These are phyloP conservation scores for Lochmaea crataegi DNA, from an alignment of 2,888 invertebrate genomes.

Conservation along the genomic window DNA sequence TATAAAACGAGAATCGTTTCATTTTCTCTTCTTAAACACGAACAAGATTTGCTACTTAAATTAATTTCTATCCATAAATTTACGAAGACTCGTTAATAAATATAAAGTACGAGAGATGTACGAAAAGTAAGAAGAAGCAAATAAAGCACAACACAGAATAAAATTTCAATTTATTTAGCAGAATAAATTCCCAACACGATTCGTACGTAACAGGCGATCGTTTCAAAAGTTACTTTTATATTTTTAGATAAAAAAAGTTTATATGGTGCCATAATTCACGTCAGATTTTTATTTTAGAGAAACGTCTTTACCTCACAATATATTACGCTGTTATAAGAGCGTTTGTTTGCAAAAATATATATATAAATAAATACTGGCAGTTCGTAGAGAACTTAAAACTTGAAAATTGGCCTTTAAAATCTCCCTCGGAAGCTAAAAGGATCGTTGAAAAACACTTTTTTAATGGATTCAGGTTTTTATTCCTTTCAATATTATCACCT, in stretches of 20 bases:
- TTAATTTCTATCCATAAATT: too few species aligned
- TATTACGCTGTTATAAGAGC: background rate
- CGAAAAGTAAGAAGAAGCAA: too few species aligned
- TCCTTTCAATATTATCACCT: background rate
- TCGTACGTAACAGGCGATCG: background rate
- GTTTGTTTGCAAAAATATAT: background rate
- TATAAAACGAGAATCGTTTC: background rate
- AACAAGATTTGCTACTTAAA: too few species aligned
- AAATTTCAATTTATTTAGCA: too few species aligned
- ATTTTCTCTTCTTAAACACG: background rate
- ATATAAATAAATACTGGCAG: background rate
- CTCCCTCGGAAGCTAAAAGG: background rate
- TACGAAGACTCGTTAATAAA: too few species aligned
- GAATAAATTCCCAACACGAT: background rate
- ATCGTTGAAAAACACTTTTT: background rate
- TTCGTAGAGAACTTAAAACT: background rate
- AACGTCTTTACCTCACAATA: background rate
- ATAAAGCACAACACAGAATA: too few species aligned
- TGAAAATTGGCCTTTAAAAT: background rate
- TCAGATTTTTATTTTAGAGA: background rate
- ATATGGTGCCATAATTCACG: background rate
- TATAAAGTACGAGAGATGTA: too few species aligned
- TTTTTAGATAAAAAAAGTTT: slow-evolving; percentile 9
- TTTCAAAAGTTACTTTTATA: background rate
- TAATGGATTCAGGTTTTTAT: background rate